Conservation (phyloP, 2,888 invertebrate species). For the Belgica antarctica region DNA sequence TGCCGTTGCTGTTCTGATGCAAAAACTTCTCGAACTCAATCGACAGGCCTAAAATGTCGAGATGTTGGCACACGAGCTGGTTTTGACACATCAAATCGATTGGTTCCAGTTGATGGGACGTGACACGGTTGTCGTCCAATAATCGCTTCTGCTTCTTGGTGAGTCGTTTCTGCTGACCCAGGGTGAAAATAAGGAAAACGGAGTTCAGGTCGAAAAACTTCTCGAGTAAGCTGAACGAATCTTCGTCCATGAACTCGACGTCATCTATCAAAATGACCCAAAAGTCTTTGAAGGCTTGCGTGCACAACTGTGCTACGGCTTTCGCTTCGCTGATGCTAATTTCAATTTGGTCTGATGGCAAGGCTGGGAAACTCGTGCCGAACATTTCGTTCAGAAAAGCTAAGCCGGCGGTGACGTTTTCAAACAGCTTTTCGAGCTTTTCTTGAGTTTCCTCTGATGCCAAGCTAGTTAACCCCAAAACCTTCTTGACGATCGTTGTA, state of each 20-base stretch:
- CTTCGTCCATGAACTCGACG: constrained; percentile 58
- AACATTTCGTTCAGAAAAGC: constrained; percentile 58
- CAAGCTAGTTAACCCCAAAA: constrained; percentile 11
- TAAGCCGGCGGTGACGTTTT: constrained; percentile 51
- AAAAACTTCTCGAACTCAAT: constrained; percentile 65
- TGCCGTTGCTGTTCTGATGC: constrained; percentile 62
- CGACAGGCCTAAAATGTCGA: constrained; percentile 63
- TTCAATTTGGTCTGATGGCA: constrained; percentile 47
- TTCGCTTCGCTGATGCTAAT: too few species aligned
- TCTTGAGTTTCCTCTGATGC: constrained; percentile 51
- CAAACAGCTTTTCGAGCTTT: constrained; percentile 48
- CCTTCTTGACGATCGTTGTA: too few species aligned
- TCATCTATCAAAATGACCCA: constrained; percentile 51
- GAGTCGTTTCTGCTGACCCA: constrained; percentile 45
- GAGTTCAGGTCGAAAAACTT: constrained; percentile 55
- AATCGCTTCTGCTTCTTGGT: constrained; percentile 39
- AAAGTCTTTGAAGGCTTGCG: constrained; percentile 46
- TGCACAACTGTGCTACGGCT: too few species aligned
- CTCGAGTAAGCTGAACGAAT: constrained; percentile 58
- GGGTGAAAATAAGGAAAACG: constrained; percentile 53
- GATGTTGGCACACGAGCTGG: constrained; percentile 63
- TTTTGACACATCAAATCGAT: constrained; percentile 62
- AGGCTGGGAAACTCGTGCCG: constrained; percentile 54
- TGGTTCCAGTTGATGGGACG: constrained; percentile 55
- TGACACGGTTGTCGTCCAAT: constrained; percentile 48